Conservation (phyloP, 2,113 vertebrate species). For the Coptodon bakossiorum region DNA sequence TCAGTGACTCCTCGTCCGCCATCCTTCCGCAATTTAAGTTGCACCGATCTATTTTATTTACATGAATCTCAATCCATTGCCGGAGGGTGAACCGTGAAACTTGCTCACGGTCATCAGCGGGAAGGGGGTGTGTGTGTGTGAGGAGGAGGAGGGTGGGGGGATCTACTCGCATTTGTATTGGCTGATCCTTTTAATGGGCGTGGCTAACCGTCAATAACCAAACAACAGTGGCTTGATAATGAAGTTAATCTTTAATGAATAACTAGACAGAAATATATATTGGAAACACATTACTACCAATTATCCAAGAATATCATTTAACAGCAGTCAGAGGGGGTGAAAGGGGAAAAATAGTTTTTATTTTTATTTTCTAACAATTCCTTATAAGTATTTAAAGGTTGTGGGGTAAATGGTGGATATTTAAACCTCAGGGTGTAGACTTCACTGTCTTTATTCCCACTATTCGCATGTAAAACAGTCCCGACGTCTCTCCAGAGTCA, state of each 20-base stretch:
- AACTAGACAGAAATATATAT: background rate
- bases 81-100: background rate
- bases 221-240: background rate
- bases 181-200: slow-evolving; percentile 1
- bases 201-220: background rate
- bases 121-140: background rate
- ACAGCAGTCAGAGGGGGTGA: too few species aligned
- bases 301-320: background rate
- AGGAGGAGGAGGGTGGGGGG: background rate
- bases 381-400: background rate
- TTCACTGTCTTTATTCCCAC: slow-evolving; percentile 28
- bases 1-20: background rate
- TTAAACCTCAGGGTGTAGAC: background rate
- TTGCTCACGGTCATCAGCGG: background rate
- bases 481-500: slow-evolving; percentile 1
- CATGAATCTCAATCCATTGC: background rate
- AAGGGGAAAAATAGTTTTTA: background rate
- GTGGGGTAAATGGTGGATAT: background rate
- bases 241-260: slow-evolving; percentile 15
- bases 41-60: background rate
- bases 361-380: background rate
- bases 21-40: background rate
- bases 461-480: slow-evolving; percentile 28
- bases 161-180: slow-evolving; percentile 18
- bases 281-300: background rate